Percentiles rank a stretch among this genome's conserved stretches.
Evolutionary conservation across 2,113 vertebrate genomes (phyloP).

Genomic region (Kryptolebias marmoratus): DNA sequence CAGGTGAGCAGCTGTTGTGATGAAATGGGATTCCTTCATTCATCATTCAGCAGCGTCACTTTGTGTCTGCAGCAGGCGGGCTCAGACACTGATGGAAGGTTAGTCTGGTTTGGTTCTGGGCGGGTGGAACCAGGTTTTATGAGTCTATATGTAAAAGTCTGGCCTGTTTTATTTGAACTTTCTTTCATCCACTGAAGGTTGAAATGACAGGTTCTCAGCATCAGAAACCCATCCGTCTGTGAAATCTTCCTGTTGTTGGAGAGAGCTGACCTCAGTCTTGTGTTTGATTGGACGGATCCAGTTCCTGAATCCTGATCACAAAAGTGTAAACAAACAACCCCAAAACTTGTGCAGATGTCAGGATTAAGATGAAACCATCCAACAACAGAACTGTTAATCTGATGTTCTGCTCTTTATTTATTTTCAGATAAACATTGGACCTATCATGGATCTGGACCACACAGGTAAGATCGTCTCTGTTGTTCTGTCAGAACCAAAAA

Average conservation of each 20-base stretch:
- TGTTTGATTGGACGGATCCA: no score
- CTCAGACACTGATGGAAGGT: neutral
- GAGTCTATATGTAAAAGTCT: neutral
- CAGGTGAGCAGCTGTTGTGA: slow-evolving; percentile 29
- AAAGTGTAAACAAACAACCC: no score
- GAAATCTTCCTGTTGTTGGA: no score
- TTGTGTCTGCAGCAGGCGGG: neutral
- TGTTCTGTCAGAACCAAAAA: neutral
- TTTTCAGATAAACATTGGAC: no score
- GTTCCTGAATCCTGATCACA: no score
- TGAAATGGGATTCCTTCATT: slow-evolving; percentile 44
- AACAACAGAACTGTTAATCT: no score
- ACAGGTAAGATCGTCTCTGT: slow-evolving; percentile 44
- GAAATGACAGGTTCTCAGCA: no score
- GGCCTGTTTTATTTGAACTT: no score
- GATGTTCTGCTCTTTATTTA: neutral
- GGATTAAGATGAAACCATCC: neutral
- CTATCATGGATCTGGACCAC: slow-evolving; percentile 63
- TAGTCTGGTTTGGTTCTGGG: neutral
- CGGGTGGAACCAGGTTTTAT: neutral
- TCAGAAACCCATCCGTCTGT: no score
- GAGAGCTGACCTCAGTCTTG: no score
- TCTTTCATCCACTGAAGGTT: no score
- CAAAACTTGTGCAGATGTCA: neutral
- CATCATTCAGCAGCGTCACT: slow-evolving; percentile 40